Percentiles rank a stretch among this genome's conserved stretches.
Evolutionary conservation across 2,113 vertebrate genomes (phyloP).

Genomic region (Butorides virescens): DNA sequence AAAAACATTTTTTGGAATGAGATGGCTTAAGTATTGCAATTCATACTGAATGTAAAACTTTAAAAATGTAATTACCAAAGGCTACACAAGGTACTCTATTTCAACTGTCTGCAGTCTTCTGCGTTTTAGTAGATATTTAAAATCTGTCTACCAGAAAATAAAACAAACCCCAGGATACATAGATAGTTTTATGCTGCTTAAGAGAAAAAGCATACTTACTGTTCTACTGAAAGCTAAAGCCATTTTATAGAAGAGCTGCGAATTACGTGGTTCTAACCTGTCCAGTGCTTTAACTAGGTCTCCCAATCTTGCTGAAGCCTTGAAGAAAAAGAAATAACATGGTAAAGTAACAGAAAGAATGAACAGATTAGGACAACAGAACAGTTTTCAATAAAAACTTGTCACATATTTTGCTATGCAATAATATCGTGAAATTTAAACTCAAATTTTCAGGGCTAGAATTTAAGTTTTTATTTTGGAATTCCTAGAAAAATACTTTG

Average conservation of each 20-base stretch:
- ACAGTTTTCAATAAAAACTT: neutral
- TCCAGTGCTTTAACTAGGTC: conserved; percentile 84
- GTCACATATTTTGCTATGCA: neutral
- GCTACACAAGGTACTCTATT: neutral
- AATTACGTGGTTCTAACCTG: conserved; percentile 84
- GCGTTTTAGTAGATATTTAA: neutral
- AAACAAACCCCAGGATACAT: neutral
- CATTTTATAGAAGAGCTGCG: conserved; percentile 85
- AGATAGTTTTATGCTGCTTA: neutral
- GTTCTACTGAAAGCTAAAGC: conserved; percentile 90
- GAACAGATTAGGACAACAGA: neutral
- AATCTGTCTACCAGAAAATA: neutral
- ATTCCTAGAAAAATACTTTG: neutral
- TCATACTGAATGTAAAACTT: neutral
- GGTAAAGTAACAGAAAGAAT: neutral
- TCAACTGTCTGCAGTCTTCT: neutral
- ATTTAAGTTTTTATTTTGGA: neutral
- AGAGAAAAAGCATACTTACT: conserved; percentile 74
- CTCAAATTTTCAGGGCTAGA: neutral
- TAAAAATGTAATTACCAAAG: neutral
- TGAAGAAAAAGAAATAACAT: neutral
- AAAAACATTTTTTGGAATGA: neutral
- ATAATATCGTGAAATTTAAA: neutral
- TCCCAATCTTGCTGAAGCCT: conserved; percentile 85
- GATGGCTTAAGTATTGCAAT: neutral